Base-by-base conservation (phyloP, 2,113 vertebrate genomes). In the Vanacampus margaritifer region DNA sequence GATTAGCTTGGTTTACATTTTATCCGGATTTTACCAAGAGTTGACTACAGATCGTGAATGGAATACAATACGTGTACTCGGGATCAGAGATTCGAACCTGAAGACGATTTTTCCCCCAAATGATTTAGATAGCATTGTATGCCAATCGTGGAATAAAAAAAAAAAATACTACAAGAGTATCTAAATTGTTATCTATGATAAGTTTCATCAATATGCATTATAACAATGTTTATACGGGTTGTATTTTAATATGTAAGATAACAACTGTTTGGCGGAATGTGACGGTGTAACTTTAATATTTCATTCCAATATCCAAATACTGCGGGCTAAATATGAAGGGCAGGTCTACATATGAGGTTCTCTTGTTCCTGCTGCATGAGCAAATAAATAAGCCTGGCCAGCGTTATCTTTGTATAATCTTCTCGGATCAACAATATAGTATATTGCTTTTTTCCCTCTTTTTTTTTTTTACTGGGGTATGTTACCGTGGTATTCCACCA, bases 401-500 rank as follows among this genome's bases (percentile, higher is more conserved):
- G 16, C 45, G 6, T 56, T 54, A 24, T 56, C 50, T 12, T 24
- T 53, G 9, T 13, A 13, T 53, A 10, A 12, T 26, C 54, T 28
- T 14, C 54, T 57, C 26, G 6, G 54, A 57, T 32, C 54, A 17
- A 32, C 26, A 17, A 57, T 9, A 32, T 57, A 32, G 26, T 28
- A 57, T 28, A 57, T 57, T 57, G 26, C 26, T 3, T 57, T 10
- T n/a, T n/a, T n/a, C 11, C 11, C 8, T 8, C 9, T 21, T 6
- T 48, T 50, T 50, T 21, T 3, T 45, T 45, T 14, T 14, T 45
- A 2, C 37, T 43, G 69, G 51, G 53, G 54, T n/a, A 64, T 41
- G 67, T 73, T 48, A 24, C 70, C 10, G 13, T 45, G 23, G 61
- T 23, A 65, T 36, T 64, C 69, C 50, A 24, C 28, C 72, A 11